phyloP scores from a whole-genome alignment of 2,888 invertebrate genomes.

The Matsumyia berberina region DNA sequence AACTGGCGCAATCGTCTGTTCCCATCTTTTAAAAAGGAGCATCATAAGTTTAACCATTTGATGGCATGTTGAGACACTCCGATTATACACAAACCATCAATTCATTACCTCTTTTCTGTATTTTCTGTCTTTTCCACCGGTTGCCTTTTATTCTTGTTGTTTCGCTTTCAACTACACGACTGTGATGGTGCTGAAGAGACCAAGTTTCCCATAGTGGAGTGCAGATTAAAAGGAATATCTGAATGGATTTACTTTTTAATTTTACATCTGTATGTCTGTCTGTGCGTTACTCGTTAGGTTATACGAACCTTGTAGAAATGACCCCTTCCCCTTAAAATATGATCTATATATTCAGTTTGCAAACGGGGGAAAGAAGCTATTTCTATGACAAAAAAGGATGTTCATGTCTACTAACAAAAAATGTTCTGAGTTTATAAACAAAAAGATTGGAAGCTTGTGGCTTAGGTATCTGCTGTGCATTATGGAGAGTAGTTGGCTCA shows the following conservation, averaged over 20 bases:
- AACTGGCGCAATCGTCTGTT: constrained; percentile 73
- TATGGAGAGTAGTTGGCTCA: no score
- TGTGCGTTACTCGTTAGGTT: no score
- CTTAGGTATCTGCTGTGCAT: no score
- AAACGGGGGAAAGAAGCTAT: no score
- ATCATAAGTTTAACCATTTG: constrained; percentile 77
- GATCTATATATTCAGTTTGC: no score
- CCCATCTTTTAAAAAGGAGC: constrained; percentile 76
- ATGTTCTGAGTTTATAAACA: no score
- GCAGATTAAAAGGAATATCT: constrained; percentile 49
- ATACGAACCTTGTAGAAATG: no score
- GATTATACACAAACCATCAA: constrained; percentile 77
- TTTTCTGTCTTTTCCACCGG: constrained; percentile 65
- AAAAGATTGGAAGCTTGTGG: no score
- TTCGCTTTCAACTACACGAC: constrained; percentile 52
- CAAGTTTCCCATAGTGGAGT: constrained; percentile 69
- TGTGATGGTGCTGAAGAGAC: constrained; percentile 61
- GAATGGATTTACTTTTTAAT: constrained; percentile 44
- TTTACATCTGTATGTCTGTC: no score
- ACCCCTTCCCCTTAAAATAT: no score
- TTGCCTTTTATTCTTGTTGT: constrained; percentile 68
- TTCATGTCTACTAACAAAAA: no score
- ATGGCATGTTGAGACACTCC: constrained; percentile 77
- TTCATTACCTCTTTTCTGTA: constrained; percentile 75
- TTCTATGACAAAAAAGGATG: no score